A percentile compares a stretch with the other conserved stretches of the same genome.
Conservation (phyloP, 2,888 invertebrate genomes). For the Trichogramma dendrolimi region DNA sequence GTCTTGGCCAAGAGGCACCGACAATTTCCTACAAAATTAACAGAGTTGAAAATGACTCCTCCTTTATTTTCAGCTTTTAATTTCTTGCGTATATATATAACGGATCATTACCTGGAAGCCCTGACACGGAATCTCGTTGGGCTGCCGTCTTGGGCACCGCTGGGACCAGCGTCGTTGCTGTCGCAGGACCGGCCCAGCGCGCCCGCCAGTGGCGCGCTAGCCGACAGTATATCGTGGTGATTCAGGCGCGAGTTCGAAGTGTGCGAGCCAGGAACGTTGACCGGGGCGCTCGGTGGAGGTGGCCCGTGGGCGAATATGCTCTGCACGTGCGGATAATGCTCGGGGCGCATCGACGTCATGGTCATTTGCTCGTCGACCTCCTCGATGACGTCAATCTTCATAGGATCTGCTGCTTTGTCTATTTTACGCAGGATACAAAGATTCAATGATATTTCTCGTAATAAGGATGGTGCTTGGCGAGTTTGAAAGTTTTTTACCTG, state of each 20-base stretch:
- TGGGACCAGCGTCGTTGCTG: slow-evolving; percentile 18
- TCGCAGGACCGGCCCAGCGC: slow-evolving; percentile 21
- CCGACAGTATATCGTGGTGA: slow-evolving; percentile 39
- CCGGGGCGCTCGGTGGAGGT: slow-evolving; percentile 60
- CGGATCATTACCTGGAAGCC: slow-evolving; percentile 11
- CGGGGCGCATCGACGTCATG: slow-evolving; percentile 67
- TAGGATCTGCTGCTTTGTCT: slow-evolving; percentile 36
- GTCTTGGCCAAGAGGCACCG: slow-evolving; percentile 38
- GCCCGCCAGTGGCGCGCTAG: slow-evolving; percentile 41
- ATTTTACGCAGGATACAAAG: too few species aligned
- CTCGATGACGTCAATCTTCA: slow-evolving; percentile 50
- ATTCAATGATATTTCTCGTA: not conserved
- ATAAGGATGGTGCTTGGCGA: not conserved
- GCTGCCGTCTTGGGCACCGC: not conserved
- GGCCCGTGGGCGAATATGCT: slow-evolving; percentile 54
- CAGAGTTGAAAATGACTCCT: not conserved
- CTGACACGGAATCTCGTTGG: slow-evolving; percentile 21
- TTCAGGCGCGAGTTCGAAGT: slow-evolving; percentile 26
- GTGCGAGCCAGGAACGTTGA: slow-evolving; percentile 58
- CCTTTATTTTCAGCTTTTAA: not conserved
- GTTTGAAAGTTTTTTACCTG: too few species aligned
- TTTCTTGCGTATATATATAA: not conserved
- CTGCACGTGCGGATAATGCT: slow-evolving; percentile 49
- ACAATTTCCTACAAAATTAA: slow-evolving; percentile 32
- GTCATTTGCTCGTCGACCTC: slow-evolving; percentile 74